These are phyloP conservation scores for rat (Rattus norvegicus) DNA, from an alignment of 2,113 vertebrate genomes.

Conservation along the genomic window GRCr8 NC_086023.1:81063501-81064000, in stretches of 20 bases:
- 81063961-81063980: neutral
- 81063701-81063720: neutral
- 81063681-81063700: neutral
- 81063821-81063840: neutral
- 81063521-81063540: no score
- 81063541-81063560: no score
- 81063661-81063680: neutral
- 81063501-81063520: no score
- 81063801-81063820: neutral
- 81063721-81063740: neutral
- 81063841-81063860: neutral
- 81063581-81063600: neutral
- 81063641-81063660: neutral
- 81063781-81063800: neutral
- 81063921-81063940: no score
- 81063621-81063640: neutral
- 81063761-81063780: neutral
- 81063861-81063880: neutral
- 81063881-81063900: neutral
- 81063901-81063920: no score
- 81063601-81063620: constrained; percentile 17
- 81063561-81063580: neutral
- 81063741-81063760: neutral
- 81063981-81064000: neutral
- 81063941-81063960: no score